phyloP scores from a whole-genome alignment of 2,113 vertebrate genomes.

The Coreoperca whiteheadi region DNA sequence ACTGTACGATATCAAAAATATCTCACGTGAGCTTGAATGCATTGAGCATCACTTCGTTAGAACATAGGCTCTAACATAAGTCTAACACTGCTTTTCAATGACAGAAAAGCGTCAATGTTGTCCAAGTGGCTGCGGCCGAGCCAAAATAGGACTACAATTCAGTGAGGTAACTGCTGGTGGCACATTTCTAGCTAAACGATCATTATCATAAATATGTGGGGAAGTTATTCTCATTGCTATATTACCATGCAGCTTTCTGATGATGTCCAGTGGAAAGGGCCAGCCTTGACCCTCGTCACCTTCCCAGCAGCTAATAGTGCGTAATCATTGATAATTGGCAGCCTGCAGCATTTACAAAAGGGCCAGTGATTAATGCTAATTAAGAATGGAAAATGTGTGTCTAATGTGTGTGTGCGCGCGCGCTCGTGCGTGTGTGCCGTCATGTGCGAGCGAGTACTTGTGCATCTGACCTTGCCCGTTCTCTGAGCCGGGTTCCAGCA shows the following conservation, averaged over 20 bases:
- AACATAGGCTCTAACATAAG: not conserved
- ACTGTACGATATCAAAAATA: not conserved
- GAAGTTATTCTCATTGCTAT: constrained; percentile 17
- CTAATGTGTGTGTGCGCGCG: constrained; percentile 14
- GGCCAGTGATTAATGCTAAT: constrained; percentile 77
- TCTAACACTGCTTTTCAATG: not conserved
- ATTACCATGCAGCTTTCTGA: constrained; percentile 32
- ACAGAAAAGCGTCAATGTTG: not conserved
- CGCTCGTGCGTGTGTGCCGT: constrained; percentile 19
- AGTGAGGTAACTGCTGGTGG: constrained; percentile 35
- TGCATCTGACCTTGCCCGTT: constrained; percentile 55
- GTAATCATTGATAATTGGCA: constrained; percentile 81
- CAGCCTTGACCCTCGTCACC: constrained; percentile 64
- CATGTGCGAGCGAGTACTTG: constrained; percentile 35
- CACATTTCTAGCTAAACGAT: constrained; percentile 41
- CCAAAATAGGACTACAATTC: not conserved
- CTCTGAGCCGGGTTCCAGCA: constrained; percentile 19
- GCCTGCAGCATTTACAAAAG: constrained; percentile 77
- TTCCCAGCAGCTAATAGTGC: constrained; percentile 66
- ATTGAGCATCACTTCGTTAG: not conserved
- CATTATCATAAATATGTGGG: constrained; percentile 45
- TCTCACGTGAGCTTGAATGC: not conserved
- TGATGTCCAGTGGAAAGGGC: constrained; percentile 43
- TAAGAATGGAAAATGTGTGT: constrained; percentile 57
- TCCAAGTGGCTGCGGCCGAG: not conserved